Evolutionary conservation across 1,140 invertebrate species (phyloP).

Genomic region (Lepidurus packardi): DNA sequence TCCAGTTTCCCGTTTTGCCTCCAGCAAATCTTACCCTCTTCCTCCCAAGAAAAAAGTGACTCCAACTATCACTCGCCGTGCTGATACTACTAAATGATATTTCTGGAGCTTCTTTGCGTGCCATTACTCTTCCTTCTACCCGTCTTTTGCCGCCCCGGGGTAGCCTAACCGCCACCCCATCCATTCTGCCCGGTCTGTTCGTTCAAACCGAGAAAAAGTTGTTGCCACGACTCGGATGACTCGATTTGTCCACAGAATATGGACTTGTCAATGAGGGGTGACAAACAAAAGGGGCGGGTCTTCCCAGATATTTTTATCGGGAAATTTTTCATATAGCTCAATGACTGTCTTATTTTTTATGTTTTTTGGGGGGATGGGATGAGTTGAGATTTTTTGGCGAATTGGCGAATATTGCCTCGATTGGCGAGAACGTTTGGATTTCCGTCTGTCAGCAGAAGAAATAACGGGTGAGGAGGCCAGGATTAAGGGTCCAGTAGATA

Average conservation of each 20-base stretch:
- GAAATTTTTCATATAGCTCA: too few species aligned
- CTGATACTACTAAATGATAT: neutral
- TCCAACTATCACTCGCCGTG: neutral
- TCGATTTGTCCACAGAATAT: neutral
- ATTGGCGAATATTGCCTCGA: neutral
- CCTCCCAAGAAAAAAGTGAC: neutral
- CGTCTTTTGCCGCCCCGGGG: neutral
- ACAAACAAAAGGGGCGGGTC: neutral
- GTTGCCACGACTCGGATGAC: neutral
- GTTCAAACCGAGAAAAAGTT: neutral
- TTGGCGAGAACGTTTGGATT: neutral
- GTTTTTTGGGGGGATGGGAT: neutral
- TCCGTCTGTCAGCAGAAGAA: neutral
- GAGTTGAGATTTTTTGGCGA: neutral
- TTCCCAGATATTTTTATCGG: too few species aligned
- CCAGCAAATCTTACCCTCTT: neutral
- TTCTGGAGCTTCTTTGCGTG: neutral
- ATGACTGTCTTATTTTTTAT: neutral
- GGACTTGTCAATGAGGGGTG: conserved; percentile 10
- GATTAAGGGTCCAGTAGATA: neutral
- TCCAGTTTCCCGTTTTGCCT: neutral
- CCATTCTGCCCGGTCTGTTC: neutral
- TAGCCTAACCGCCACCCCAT: too few species aligned
- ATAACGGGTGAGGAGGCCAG: neutral
- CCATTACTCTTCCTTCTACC: neutral